A percentile compares a stretch with the other conserved stretches of the same genome.
These are phyloP conservation scores for Protosalanx chinensis DNA, from an alignment of 2,797 vertebrate species.

Conservation along the genomic window DNA sequence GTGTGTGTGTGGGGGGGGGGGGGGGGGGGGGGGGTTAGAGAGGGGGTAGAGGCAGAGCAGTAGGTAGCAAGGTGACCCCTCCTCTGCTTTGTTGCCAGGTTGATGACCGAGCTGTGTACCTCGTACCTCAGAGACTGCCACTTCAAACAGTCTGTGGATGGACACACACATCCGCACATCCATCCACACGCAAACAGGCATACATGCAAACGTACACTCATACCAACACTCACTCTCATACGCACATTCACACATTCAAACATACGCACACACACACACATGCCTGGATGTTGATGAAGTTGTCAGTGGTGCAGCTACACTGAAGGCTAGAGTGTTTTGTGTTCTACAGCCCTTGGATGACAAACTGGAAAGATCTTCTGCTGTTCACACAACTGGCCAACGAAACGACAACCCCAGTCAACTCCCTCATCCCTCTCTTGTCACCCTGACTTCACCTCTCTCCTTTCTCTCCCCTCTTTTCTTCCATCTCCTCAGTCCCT, in stretches of 20 bases:
- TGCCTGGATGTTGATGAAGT: neutral
- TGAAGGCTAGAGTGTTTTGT: conserved; percentile 20
- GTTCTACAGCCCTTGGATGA: conserved; percentile 20
- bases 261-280: neutral
- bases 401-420: too few relatives aligned
- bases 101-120: conserved; percentile 1
- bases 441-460: too few relatives aligned
- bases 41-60: conserved; percentile 26
- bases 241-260: too few relatives aligned
- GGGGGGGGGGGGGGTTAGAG: conserved; percentile 18
- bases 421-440: too few relatives aligned
- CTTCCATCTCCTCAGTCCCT: too few relatives aligned
- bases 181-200: too few relatives aligned
- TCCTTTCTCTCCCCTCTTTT: too few relatives aligned
- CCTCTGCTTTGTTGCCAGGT: conserved; percentile 19
- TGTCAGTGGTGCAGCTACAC: neutral
- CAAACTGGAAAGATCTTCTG: neutral
- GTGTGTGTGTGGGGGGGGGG: neutral
- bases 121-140: conserved; percentile 5
- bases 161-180: too few relatives aligned
- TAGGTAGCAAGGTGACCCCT: conserved; percentile 51
- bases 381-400: too few relatives aligned
- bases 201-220: too few relatives aligned
- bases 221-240: too few relatives aligned
- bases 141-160: neutral